Percentiles rank a stretch among this genome's conserved stretches.
Evolutionary conservation across 2,113 vertebrate genomes (phyloP).

Genomic region (Megaleporinus macrocephalus): DNA sequence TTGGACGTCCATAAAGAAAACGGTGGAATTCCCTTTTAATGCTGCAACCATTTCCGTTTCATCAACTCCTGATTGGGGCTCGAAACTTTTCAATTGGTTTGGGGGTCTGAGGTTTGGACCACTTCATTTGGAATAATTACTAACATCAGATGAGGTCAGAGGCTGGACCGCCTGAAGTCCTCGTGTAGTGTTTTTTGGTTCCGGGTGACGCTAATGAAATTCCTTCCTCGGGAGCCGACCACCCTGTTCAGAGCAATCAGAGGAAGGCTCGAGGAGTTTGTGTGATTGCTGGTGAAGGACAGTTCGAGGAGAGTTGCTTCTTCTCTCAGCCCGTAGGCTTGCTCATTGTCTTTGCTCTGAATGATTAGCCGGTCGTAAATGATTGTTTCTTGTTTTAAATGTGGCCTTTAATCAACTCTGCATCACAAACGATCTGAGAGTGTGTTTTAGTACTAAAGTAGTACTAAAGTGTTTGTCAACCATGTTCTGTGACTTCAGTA

Average conservation of each 20-base stretch:
- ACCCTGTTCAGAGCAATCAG: neutral
- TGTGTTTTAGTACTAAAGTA: neutral
- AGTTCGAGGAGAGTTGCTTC: neutral
- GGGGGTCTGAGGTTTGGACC: neutral
- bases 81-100: neutral
- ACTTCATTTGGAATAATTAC: conserved; percentile 5
- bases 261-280: neutral
- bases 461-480: neutral
- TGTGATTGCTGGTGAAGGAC: neutral
- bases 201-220: neutral
- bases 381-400: neutral
- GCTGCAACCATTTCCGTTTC: neutral
- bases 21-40: neutral
- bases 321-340: neutral
- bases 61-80: neutral
- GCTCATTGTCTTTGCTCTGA: neutral
- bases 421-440: neutral
- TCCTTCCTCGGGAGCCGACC: neutral
- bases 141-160: neutral
- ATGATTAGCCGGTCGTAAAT: conserved; percentile 22
- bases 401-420: neutral
- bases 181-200: neutral
- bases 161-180: neutral
- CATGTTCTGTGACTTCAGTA: no score
- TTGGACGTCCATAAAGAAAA: no score